These are phyloP conservation scores for Phalacrocorax aristotelis DNA, from an alignment of 2,113 vertebrate genomes.

Conservation along the genomic window DNA sequence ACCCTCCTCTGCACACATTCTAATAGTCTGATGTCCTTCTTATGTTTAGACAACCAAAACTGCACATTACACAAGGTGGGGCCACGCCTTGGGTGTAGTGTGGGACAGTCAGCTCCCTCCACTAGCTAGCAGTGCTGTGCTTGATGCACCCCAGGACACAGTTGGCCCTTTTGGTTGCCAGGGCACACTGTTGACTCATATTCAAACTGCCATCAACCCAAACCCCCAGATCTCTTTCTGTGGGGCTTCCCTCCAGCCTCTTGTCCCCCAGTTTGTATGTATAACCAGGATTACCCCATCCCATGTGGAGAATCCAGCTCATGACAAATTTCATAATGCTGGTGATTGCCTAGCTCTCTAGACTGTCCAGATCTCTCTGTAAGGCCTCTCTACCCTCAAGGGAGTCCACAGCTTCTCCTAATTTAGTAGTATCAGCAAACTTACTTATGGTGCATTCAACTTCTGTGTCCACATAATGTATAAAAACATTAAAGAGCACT, in stretches of 20 bases:
- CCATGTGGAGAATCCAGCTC: background rate
- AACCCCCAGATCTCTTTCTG: too few species aligned
- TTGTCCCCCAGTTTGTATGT: fast-evolving
- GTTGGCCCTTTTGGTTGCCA: too few species aligned
- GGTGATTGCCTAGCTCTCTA: background rate
- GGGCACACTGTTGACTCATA: too few species aligned
- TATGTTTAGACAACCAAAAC: too few species aligned
- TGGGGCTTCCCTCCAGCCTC: background rate
- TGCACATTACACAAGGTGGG: too few species aligned
- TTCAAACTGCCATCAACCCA: too few species aligned
- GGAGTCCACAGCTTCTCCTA: background rate
- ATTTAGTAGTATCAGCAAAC: background rate
- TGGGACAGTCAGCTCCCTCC: too few species aligned
- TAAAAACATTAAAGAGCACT: background rate
- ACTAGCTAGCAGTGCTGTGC: too few species aligned
- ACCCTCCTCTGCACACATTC: too few species aligned
- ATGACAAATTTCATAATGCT: background rate
- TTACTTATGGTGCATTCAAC: background rate
- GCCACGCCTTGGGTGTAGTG: too few species aligned
- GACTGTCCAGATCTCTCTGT: background rate
- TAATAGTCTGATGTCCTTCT: too few species aligned
- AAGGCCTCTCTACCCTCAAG: background rate
- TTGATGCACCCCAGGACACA: too few species aligned
- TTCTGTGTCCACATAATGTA: background rate
- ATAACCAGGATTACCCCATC: fast-evolving